Conservation (phyloP, 2,888 invertebrate genomes). For the Rosalia funebris region DNA sequence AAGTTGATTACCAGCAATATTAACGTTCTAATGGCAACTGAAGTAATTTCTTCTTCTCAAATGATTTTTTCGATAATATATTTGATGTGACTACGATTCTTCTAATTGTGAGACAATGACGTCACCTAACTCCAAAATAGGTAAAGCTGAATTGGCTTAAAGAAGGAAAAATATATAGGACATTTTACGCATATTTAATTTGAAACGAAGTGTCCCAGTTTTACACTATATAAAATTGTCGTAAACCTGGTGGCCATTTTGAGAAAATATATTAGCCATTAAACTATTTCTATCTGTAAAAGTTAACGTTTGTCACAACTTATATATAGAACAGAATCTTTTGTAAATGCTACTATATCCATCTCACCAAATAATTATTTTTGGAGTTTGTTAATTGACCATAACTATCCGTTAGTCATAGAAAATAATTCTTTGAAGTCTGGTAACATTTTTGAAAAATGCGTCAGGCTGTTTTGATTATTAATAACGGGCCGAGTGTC, state of each 20-base stretch:
- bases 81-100: too few relatives aligned
- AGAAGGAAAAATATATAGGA: too few relatives aligned
- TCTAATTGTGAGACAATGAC: too few relatives aligned
- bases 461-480: not conserved
- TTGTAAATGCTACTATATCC: slow-evolving; percentile 25
- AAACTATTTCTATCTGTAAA: slow-evolving; percentile 30
- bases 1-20: too few relatives aligned
- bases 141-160: too few relatives aligned
- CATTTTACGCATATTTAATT: too few relatives aligned
- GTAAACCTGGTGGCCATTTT: slow-evolving; percentile 13
- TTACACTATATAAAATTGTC: too few relatives aligned
- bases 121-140: too few relatives aligned
- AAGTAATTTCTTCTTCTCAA: too few relatives aligned
- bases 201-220: too few relatives aligned
- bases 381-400: slow-evolving; percentile 23
- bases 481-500: not conserved
- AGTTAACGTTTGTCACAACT: slow-evolving; percentile 39
- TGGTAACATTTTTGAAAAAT: not conserved
- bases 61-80: too few relatives aligned
- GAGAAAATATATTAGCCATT: slow-evolving; percentile 20
- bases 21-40: too few relatives aligned
- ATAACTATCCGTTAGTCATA: not conserved
- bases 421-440: slow-evolving; percentile 18
- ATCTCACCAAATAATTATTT: slow-evolving; percentile 24
- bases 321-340: slow-evolving; percentile 39